Evolutionary conservation across 2,888 invertebrate species (phyloP).

Genomic region (Saturnia japonica): DNA sequence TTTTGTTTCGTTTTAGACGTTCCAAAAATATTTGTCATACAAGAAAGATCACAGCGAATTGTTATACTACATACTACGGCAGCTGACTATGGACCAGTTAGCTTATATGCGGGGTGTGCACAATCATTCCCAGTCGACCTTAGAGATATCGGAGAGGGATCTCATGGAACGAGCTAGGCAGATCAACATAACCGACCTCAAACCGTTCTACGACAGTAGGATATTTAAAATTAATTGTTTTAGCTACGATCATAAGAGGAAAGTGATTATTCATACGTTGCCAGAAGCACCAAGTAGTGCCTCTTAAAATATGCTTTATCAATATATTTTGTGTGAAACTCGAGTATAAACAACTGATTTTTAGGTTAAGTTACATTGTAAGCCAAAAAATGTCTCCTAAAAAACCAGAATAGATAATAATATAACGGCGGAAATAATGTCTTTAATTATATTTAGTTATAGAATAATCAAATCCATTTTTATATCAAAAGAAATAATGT

Average conservation of each 20-base stretch:
- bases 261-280: constrained; percentile 91
- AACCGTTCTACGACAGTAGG: constrained; percentile 95
- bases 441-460: too few relatives aligned
- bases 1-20: constrained; percentile 84
- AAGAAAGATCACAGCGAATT: constrained; percentile 98
- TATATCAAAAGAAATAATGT: too few relatives aligned
- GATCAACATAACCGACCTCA: constrained; percentile 93
- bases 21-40: constrained; percentile 95
- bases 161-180: constrained; percentile 90
- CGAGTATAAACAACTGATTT: too few relatives aligned
- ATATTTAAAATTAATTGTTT: constrained; percentile 95
- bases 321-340: too few relatives aligned
- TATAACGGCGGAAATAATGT: too few relatives aligned
- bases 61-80: constrained; percentile 96
- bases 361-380: too few relatives aligned
- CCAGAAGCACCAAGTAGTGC: constrained; percentile 78
- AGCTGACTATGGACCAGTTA: constrained; percentile 95
- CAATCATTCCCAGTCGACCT: constrained; percentile 84
- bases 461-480: too few relatives aligned
- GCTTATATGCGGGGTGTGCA: constrained; percentile 89
- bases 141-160: constrained; percentile 91
- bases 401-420: too few relatives aligned
- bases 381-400: too few relatives aligned
- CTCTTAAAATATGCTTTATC: not conserved
- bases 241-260: constrained; percentile 90